Evolutionary conservation across 2,888 invertebrate species (phyloP).

Genomic region (Eudemis profundana): DNA sequence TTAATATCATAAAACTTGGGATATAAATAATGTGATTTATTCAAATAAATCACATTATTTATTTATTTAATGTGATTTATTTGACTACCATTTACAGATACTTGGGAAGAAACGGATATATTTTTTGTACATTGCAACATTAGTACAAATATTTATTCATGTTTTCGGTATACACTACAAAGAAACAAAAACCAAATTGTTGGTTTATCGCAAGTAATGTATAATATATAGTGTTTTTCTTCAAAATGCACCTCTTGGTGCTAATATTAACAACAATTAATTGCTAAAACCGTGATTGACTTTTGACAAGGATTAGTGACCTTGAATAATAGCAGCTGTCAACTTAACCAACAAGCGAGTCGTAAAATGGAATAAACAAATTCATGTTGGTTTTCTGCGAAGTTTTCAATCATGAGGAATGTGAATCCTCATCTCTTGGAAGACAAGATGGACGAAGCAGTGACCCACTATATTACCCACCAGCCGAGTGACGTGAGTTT

Average conservation of each 20-base stretch:
- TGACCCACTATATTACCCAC: constrained; percentile 78
- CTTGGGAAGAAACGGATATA: too few relatives aligned
- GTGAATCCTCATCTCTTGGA: constrained; percentile 66
- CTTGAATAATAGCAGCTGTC: constrained; percentile 58
- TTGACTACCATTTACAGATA: too few relatives aligned
- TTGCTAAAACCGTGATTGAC: constrained; percentile 5
- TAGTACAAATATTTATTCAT: constrained; percentile 33
- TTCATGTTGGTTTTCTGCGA: constrained; percentile 40
- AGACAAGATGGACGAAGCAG: constrained; percentile 78
- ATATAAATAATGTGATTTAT: too few relatives aligned
- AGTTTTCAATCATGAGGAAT: constrained; percentile 63
- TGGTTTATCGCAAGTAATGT: neutral
- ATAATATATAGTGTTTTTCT: neutral
- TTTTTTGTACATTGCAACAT: constrained; percentile 22
- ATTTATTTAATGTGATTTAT: neutral
- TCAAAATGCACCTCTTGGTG: neutral
- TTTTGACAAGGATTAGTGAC: constrained; percentile 50
- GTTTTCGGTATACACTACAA: neutral
- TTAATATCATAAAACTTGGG: too few relatives aligned
- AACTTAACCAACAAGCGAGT: constrained; percentile 53
- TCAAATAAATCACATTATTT: too few relatives aligned
- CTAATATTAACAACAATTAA: neutral
- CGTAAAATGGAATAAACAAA: constrained; percentile 53
- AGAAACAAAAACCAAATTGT: neutral
- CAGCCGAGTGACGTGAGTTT: constrained; percentile 68